Evolutionary conservation across 2,888 invertebrate species (phyloP).

Genomic region (Plagiodera versicolora): DNA sequence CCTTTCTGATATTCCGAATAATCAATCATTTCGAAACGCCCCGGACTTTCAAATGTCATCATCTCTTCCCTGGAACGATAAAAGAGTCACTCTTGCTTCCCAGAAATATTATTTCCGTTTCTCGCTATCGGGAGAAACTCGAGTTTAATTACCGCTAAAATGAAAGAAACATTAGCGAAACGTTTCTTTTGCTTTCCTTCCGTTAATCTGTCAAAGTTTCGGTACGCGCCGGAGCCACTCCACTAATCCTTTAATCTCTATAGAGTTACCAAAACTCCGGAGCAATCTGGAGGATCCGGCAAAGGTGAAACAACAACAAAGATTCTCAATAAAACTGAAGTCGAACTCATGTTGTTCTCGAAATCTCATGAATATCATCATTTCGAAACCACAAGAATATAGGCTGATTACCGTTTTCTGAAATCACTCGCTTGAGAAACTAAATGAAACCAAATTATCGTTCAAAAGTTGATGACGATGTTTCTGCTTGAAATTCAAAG

Average conservation of each 20-base stretch:
- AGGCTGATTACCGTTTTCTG: too few species aligned
- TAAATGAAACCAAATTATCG: too few species aligned
- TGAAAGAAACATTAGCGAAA: conserved; percentile 11
- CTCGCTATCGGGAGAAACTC: conserved; percentile 12
- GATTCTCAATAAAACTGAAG: background rate
- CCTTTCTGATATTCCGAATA: background rate
- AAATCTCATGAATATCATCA: too few species aligned
- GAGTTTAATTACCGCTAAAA: conserved; percentile 13
- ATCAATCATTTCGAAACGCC: background rate
- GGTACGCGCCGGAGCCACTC: background rate
- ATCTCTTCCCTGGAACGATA: background rate
- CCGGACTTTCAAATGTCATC: background rate
- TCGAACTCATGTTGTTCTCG: too few species aligned
- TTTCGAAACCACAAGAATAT: too few species aligned
- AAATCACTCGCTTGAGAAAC: too few species aligned
- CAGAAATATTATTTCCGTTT: conserved; percentile 1
- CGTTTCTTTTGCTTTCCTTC: conserved; percentile 9
- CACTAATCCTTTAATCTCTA: background rate
- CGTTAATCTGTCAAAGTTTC: conserved; percentile 1
- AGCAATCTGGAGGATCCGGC: background rate
- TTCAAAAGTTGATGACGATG: too few species aligned
- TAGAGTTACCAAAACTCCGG: background rate
- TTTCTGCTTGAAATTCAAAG: too few species aligned
- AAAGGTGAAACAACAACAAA: background rate
- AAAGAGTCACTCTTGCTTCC: background rate